These are phyloP conservation scores for Yponomeuta plumbellus DNA, from an alignment of 2,888 invertebrate genomes.

Conservation along the genomic window DNA sequence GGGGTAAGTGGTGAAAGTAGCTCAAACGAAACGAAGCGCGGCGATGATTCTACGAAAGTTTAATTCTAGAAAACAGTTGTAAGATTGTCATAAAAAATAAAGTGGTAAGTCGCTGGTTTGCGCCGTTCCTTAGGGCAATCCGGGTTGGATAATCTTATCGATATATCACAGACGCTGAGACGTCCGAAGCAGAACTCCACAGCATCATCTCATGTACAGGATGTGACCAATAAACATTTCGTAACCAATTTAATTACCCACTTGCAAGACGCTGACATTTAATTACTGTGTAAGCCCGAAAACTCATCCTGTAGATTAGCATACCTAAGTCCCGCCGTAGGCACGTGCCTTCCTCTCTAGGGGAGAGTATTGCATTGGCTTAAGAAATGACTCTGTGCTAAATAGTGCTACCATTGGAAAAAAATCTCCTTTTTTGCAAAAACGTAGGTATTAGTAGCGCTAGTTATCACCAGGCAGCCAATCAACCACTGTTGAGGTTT, in stretches of 20 bases:
- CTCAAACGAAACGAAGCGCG: too few species aligned
- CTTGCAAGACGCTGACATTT: not conserved
- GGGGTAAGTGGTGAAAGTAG: too few species aligned
- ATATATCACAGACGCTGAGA: slow-evolving; percentile 59
- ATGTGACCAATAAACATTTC: slow-evolving; percentile 40
- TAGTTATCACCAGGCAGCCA: too few species aligned
- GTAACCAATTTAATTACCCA: slow-evolving; percentile 1
- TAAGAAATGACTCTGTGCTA: too few species aligned
- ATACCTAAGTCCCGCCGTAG: too few species aligned
- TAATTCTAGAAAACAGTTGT: not conserved
- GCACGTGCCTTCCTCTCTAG: too few species aligned
- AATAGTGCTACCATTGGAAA: too few species aligned
- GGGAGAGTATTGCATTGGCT: too few species aligned
- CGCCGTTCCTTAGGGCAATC: slow-evolving; percentile 23
- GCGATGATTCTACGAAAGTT: too few species aligned
- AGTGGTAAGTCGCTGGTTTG: not conserved
- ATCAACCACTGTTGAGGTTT: too few species aligned
- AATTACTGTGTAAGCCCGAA: not conserved
- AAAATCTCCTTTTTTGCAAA: too few species aligned
- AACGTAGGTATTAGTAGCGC: too few species aligned
- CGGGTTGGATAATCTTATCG: slow-evolving; percentile 54
- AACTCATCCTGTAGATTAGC: not conserved
- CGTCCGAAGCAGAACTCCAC: slow-evolving; percentile 36
- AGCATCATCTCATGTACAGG: slow-evolving; percentile 43
- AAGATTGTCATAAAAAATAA: not conserved